Base-by-base conservation (phyloP, 2,888 invertebrate genomes). In the Apeira syringaria region DNA sequence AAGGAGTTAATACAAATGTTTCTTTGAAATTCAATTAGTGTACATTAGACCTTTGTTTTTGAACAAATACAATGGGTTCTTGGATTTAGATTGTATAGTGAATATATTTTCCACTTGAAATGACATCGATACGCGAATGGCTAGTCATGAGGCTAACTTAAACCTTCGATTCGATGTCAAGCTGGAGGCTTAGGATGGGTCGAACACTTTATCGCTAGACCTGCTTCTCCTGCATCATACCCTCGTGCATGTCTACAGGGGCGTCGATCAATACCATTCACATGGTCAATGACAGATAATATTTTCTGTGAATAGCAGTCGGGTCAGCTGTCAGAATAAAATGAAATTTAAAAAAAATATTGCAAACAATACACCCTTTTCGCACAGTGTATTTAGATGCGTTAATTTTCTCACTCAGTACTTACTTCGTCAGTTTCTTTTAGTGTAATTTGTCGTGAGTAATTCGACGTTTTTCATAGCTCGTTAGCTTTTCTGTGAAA, bases 11-110 rank as follows among this genome's bases (percentile, higher is more conserved):
- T 47, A 33, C 18, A 26, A 31, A 35, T 46, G 40, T 50, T 65
- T 61, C 55, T 49, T 11, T 31, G 61, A 59, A 61, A 44, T 48
- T 33, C 48, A 58, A 58, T 59, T 56, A 61, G 38, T 18, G 22
- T 35, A 7, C 33, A 39, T 18, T 13, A 31, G 26, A 10, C 8
- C n/a, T n/a, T 15, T 15, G 13, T 32, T 32, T 33, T 28, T 33
- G 4, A 3, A 13, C 13, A 9, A 8, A 12, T 10, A 22, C 8
- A 12, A 26, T 20, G 9, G 33, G 15, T 40, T 33, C 33, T 27
- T 28, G 33, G 40, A 15, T 33, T 33, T 40, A n/a, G n/a, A n/a
- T n/a, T n/a, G n/a, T n/a, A n/a, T n/a, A n/a, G n/a, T n/a, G n/a
- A n/a, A n/a, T n/a, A n/a, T n/a, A n/a, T n/a, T n/a, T n/a, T n/a